phyloP scores from a whole-genome alignment of 2,113 vertebrate species.

The Oreochromis tanganicae region DNA sequence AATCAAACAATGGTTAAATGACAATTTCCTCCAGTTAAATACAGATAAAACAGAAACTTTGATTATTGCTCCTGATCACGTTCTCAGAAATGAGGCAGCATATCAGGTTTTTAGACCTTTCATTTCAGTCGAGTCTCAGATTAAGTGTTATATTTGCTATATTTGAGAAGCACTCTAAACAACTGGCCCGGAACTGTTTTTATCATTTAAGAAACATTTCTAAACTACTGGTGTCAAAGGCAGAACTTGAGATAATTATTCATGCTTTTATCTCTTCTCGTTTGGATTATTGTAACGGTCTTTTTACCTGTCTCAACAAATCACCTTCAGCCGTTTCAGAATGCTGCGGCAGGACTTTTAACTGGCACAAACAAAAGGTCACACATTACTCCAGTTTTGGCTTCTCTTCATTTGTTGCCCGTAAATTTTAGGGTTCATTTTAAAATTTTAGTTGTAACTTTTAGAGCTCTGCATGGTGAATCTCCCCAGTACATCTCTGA shows the following conservation, averaged over 20 bases:
- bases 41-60: background rate
- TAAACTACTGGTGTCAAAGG: background rate
- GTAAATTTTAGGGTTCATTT: background rate
- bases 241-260: background rate
- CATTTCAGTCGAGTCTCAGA: background rate
- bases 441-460: background rate
- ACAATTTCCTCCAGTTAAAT: background rate
- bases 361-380: background rate
- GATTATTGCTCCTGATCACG: background rate
- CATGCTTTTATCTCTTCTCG: background rate
- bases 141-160: background rate
- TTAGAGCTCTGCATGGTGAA: background rate
- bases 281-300: background rate
- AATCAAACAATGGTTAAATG: background rate
- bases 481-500: background rate
- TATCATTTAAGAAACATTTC: background rate
- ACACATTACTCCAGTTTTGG: background rate
- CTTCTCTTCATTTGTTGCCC: background rate
- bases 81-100: background rate
- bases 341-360: background rate
- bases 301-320: background rate
- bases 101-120: background rate
- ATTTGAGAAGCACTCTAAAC: background rate
- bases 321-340: background rate
- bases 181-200: background rate